Evolutionary conservation across 2,888 invertebrate genomes (phyloP).

Genomic region (Eurois occulta): DNA sequence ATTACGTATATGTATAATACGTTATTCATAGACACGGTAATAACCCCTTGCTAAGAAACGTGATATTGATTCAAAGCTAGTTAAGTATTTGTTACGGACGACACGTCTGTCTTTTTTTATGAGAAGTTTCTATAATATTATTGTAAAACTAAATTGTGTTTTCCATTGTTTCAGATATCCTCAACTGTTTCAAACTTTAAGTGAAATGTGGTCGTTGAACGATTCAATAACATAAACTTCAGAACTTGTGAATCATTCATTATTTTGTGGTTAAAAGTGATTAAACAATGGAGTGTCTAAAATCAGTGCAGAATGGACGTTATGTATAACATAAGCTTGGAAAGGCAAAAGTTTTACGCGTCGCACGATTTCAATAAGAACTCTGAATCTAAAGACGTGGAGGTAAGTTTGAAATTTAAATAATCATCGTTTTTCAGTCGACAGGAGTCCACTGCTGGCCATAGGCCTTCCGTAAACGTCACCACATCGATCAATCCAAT

Average conservation of each 20-base stretch:
- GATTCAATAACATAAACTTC: slow-evolving; percentile 23
- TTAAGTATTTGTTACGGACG: background rate
- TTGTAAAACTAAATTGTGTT: background rate
- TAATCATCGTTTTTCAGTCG: background rate
- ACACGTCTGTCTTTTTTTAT: background rate
- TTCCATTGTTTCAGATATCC: slow-evolving; percentile 43
- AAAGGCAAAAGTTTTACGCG: slow-evolving; percentile 80
- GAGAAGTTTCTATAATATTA: no score
- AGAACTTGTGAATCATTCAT: background rate
- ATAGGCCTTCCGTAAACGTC: background rate
- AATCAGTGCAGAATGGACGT: slow-evolving; percentile 74
- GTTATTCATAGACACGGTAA: background rate
- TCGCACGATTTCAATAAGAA: slow-evolving; percentile 77
- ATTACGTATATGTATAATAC: background rate
- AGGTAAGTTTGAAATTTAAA: slow-evolving; percentile 72
- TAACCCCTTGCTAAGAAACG: background rate
- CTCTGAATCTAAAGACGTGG: slow-evolving; percentile 74
- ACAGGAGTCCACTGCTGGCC: background rate
- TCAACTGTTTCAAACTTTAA: background rate
- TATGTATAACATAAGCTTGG: slow-evolving; percentile 79
- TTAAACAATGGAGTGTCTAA: slow-evolving; percentile 49
- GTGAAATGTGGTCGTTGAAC: slow-evolving; percentile 34
- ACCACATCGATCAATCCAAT: background rate
- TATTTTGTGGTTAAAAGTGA: background rate
- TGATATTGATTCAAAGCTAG: slow-evolving; percentile 7